These are phyloP conservation scores for Leptopterna dolabrata DNA, from an alignment of 2,888 invertebrate species.

Conservation along the genomic window DNA sequence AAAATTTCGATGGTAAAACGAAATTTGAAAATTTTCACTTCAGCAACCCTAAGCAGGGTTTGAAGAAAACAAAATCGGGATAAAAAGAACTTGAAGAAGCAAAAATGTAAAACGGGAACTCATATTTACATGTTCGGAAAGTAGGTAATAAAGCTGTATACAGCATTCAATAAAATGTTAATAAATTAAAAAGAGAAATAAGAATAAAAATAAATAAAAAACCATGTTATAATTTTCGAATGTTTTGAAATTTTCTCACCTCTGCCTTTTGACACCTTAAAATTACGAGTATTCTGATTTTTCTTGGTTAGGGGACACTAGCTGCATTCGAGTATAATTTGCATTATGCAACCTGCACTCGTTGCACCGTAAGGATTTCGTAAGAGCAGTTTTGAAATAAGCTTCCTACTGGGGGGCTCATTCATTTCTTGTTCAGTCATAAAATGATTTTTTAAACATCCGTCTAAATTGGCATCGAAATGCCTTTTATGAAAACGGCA, in stretches of 20 bases:
- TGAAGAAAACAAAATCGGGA: background rate
- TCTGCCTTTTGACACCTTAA: background rate
- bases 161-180: constrained; percentile 17
- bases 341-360: too few relatives aligned
- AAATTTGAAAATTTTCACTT: background rate
- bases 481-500: background rate
- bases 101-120: constrained; percentile 16
- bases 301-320: background rate
- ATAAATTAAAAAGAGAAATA: background rate
- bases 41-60: background rate
- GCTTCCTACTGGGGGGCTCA: background rate
- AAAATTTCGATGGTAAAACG: background rate
- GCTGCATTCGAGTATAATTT: background rate
- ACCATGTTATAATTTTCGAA: background rate
- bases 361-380: too few relatives aligned
- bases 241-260: background rate
- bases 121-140: constrained; percentile 39
- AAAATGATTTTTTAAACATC: background rate
- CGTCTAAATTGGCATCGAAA: background rate
- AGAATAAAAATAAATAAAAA: background rate
- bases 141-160: constrained; percentile 20
- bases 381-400: too few relatives aligned
- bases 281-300: background rate
- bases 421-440: background rate
- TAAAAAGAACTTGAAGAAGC: background rate